Evolutionary conservation across 2,888 invertebrate genomes (phyloP), one percentile per base, ranked within the genome.

Genomic region (Pseudanteris insignis): DNA sequence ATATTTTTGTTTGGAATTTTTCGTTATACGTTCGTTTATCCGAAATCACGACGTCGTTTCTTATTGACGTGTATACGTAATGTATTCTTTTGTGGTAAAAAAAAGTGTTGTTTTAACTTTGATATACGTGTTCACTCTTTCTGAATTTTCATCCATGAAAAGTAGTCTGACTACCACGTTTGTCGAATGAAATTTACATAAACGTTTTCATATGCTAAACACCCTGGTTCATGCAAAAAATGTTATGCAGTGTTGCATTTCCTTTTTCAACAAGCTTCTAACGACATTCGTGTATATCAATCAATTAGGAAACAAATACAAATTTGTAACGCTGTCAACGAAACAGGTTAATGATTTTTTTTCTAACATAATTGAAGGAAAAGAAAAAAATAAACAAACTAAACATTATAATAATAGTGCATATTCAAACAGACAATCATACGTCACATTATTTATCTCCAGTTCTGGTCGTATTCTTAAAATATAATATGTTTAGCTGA

Each of bases 161-260:
- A 9, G 2, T n/a, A 48, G 2, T 14, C 36, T 2, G 9, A 24
- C 34, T 18, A 15, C 24, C 12, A 24, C 12, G 21, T 28, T 29
- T 29, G 2, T 7, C 14, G 38, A 34, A 37, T 44, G 18, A 11
- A 44, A 54, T 54, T 44, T 40, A 30, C 54, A 46, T 54, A 54
- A 54, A 40, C 34, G 55, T 30, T 41, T 43, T 57, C 55, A 36
- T 48, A 57, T 57, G 57, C 57, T 57, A 57, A 57, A 57, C 57
- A 57, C 57, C 48, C 57, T 57, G 48, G 11, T 37, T 57, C 57
- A 57, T 57, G 48, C 57, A 57, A 38, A 50, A n/a, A 24, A 32
- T 41, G 36, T 34, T 47, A 34, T 29, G 33, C 34, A 38, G 28
- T 32, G 43, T 41, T 43, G 36, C 18, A 12, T 33, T 33, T 36